Percentiles rank a stretch among this genome's conserved stretches.
These are phyloP conservation scores for Achatina immaculata DNA, from an alignment of 1,140 invertebrate species.

Conservation along the genomic window DNA sequence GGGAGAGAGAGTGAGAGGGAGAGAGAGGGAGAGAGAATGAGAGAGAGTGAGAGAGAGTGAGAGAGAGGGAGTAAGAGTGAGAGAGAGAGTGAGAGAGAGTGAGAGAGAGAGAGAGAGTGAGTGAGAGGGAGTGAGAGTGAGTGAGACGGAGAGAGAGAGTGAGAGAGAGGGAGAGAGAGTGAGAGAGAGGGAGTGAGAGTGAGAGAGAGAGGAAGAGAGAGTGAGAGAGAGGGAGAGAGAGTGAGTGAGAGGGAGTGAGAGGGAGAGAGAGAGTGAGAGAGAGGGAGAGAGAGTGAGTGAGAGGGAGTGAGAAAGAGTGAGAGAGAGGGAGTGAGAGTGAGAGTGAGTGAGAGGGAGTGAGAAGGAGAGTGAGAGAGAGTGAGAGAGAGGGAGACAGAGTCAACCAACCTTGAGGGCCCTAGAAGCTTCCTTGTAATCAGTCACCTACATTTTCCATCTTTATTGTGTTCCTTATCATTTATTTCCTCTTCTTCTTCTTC, in stretches of 20 bases:
- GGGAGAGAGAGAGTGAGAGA: slow-evolving; percentile 1
- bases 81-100: too few species aligned
- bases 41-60: neutral
- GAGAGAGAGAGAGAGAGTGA: neutral
- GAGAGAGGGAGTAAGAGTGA: too few species aligned
- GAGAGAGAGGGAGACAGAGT: neutral
- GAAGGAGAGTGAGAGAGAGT: neutral
- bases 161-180: neutral
- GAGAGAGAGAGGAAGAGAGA: slow-evolving; percentile 2
- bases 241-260: neutral
- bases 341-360: neutral
- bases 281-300: neutral
- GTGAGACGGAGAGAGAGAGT: neutral
- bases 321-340: neutral
- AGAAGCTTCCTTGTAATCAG: too few species aligned
- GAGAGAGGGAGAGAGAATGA: neutral
- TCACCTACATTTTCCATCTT: too few species aligned
- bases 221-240: neutral
- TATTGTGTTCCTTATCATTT: too few species aligned
- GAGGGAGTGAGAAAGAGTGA: neutral
- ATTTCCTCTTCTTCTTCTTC: too few species aligned
- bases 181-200: neutral
- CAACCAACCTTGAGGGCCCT: too few species aligned
- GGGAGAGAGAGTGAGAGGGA: neutral
- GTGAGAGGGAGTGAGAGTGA: neutral